phyloP scores from a whole-genome alignment of 2,113 vertebrate genomes.

The Eleginops maclovinus region DNA sequence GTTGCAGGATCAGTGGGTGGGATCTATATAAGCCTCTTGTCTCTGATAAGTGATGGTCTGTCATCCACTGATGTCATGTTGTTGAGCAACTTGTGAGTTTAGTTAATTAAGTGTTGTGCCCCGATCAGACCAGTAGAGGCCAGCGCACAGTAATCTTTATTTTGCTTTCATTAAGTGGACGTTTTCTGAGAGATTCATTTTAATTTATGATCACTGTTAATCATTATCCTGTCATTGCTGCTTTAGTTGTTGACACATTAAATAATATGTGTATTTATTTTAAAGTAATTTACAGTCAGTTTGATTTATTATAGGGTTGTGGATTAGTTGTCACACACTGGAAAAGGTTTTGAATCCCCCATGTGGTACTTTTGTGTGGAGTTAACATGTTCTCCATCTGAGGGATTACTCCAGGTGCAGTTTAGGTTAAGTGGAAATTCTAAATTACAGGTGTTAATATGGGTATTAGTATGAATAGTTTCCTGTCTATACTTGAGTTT shows the following conservation, averaged over 20 bases:
- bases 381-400: not conserved
- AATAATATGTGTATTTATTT: not conserved
- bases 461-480: not conserved
- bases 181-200: constrained; percentile 11
- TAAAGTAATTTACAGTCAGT: not conserved
- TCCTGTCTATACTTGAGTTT: not conserved
- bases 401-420: not conserved
- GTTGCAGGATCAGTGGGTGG: not conserved
- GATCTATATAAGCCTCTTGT: not conserved
- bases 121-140: constrained; percentile 48
- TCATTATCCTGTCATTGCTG: constrained; percentile 24
- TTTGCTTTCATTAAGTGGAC: not conserved
- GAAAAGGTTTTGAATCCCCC: not conserved
- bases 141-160: constrained; percentile 38
- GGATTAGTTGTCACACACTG: not conserved
- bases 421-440: not conserved
- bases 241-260: not conserved
- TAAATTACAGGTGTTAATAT: constrained; percentile 9
- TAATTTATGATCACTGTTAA: constrained; percentile 1
- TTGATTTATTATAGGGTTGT: not conserved
- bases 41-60: not conserved
- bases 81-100: constrained; percentile 6
- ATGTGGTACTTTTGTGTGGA: not conserved
- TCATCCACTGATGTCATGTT: not conserved
- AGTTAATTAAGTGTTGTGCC: constrained; percentile 40